Percentiles rank a stretch among this genome's conserved stretches.
Conservation (phyloP, 2,888 invertebrate genomes). For the Epinotia demarniana region DNA sequence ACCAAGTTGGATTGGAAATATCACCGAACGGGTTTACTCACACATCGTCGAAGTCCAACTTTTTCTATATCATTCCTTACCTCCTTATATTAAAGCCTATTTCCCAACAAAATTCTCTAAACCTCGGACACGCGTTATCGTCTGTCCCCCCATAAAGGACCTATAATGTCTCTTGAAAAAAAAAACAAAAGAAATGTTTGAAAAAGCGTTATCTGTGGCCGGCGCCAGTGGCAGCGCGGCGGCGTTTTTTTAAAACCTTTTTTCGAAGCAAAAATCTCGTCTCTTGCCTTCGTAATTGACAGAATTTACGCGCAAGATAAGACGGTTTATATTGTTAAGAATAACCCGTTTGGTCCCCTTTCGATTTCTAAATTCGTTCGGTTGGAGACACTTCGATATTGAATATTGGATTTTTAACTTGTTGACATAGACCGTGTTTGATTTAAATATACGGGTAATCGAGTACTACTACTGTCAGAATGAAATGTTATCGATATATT, state of each 20-base stretch:
- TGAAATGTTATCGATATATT: neutral
- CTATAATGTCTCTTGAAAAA: conserved; percentile 51
- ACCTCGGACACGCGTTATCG: conserved; percentile 52
- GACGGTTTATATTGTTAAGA: conserved; percentile 45
- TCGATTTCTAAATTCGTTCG: conserved; percentile 39
- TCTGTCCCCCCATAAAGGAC: conserved; percentile 56
- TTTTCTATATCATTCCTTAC: conserved; percentile 14
- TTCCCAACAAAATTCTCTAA: conserved; percentile 40
- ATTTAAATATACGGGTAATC: neutral
- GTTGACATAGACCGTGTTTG: neutral
- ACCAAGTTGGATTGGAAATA: conserved; percentile 28
- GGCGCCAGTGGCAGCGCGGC: conserved; percentile 59
- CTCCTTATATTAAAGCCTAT: conserved; percentile 11
- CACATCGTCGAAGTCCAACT: conserved; percentile 49
- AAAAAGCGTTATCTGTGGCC: conserved; percentile 54
- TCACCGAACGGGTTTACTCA: conserved; percentile 54
- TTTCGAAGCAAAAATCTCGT: conserved; percentile 47
- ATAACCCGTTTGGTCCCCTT: conserved; percentile 48
- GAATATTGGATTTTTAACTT: conserved; percentile 11
- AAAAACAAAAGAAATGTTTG: conserved; percentile 51
- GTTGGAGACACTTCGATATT: conserved; percentile 15
- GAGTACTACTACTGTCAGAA: neutral
- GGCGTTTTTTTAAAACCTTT: conserved; percentile 47
- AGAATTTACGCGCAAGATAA: conserved; percentile 59
- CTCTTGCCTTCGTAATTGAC: conserved; percentile 55